Conservation (phyloP, 2,113 vertebrate species). For the Colinus virginianus region DNA sequence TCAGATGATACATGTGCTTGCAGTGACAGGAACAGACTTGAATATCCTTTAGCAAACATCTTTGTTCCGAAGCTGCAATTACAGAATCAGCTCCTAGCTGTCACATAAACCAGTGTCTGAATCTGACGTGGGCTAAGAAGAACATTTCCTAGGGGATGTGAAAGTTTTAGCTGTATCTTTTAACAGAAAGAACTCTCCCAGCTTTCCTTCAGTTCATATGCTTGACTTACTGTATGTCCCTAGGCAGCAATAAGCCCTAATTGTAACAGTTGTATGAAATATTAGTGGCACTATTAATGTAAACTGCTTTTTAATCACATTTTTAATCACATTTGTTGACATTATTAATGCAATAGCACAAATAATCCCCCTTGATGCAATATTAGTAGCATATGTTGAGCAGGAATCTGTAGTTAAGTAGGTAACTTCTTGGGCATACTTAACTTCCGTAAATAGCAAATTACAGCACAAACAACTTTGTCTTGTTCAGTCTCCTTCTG, state of each 20-base stretch:
- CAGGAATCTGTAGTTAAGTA: neutral
- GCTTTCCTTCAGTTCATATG: neutral
- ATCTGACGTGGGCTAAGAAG: neutral
- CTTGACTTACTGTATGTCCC: neutral
- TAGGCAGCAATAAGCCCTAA: slow-evolving; percentile 5
- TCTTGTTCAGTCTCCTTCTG: neutral
- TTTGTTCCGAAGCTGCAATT: neutral
- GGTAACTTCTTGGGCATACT: neutral
- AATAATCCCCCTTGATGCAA: neutral
- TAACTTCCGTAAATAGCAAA: neutral
- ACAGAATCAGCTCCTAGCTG: neutral
- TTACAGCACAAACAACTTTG: neutral
- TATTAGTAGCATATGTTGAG: neutral
- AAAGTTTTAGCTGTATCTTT: neutral
- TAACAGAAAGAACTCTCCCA: neutral
- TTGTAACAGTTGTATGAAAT: neutral
- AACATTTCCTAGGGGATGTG: neutral
- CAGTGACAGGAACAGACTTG: neutral
- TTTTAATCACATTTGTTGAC: neutral
- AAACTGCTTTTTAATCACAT: neutral
- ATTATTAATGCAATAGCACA: neutral
- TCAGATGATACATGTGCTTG: neutral
- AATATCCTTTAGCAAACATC: neutral
- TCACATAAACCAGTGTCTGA: neutral
- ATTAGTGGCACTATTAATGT: neutral